These are phyloP conservation scores for Heliconius congener DNA, from an alignment of 1,140 invertebrate genomes.

Conservation along the genomic window DNA sequence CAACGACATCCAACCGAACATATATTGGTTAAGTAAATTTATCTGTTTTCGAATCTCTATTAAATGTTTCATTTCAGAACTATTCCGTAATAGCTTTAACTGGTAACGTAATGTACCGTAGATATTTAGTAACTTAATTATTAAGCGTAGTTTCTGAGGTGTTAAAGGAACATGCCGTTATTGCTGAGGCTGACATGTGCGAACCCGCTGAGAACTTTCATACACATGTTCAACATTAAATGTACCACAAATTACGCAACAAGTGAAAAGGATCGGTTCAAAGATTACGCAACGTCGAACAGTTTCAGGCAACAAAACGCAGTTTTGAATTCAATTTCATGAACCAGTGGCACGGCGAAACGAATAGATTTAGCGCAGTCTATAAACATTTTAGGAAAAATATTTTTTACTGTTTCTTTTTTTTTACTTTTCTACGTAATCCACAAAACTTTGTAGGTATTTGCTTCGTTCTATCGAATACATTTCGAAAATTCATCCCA, in stretches of 20 bases:
- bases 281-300: slow-evolving; percentile 37
- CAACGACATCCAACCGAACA: neutral
- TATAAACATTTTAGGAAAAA: slow-evolving; percentile 25
- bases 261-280: slow-evolving; percentile 48
- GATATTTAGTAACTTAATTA: slow-evolving; percentile 43
- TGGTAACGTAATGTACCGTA: slow-evolving; percentile 35
- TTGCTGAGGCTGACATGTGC: slow-evolving; percentile 54
- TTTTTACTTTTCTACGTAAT: slow-evolving; percentile 11
- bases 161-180: slow-evolving; percentile 49
- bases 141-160: slow-evolving; percentile 45
- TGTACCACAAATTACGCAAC: slow-evolving; percentile 52
- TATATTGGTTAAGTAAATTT: slow-evolving; percentile 9
- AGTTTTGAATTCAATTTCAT: slow-evolving; percentile 44
- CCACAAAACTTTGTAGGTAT: slow-evolving; percentile 18
- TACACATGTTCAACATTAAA: slow-evolving; percentile 50
- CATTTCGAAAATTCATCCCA: neutral
- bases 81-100: slow-evolving; percentile 26
- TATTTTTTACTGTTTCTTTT: slow-evolving; percentile 9
- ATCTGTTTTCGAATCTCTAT: slow-evolving; percentile 8
- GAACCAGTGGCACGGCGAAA: slow-evolving; percentile 39
- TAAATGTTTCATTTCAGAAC: slow-evolving; percentile 3
- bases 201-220: slow-evolving; percentile 51
- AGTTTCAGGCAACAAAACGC: slow-evolving; percentile 35
- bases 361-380: slow-evolving; percentile 38
- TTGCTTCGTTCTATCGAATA: neutral